Percentiles rank a stretch among this genome's conserved stretches.
These are phyloP conservation scores for Scolanthus callimorphus DNA, from an alignment of 92 coral and sea anemone genomes.

Conservation along the genomic window DNA sequence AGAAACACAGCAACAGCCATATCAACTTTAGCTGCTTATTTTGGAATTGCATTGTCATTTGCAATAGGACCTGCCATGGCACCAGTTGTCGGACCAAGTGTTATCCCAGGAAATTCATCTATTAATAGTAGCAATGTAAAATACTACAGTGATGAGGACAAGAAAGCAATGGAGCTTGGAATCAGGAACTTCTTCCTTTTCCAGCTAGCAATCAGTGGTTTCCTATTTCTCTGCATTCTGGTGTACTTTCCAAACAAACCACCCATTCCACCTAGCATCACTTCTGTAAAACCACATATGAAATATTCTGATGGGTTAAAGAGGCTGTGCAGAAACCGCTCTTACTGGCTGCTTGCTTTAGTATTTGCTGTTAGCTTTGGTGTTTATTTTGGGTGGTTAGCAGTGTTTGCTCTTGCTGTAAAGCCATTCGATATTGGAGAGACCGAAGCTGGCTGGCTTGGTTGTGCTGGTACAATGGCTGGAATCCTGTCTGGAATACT, in stretches of 20 bases:
- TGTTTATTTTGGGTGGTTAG: conserved; percentile 59
- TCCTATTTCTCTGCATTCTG: conserved; percentile 42
- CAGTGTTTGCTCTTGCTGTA: conserved; percentile 62
- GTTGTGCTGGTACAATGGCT: conserved; percentile 49
- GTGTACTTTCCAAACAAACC: conserved; percentile 79
- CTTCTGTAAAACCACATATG: conserved; percentile 2
- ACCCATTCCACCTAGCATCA: conserved; percentile 67
- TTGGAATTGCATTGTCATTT: conserved; percentile 62
- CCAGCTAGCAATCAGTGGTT: conserved; percentile 39
- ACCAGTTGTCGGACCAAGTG: conserved; percentile 4
- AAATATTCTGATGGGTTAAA: not conserved
- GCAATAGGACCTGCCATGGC: conserved; percentile 75
- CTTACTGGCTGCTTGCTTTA: conserved; percentile 52
- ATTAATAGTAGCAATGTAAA: not conserved
- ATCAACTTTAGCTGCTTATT: conserved; percentile 47
- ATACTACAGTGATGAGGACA: conserved; percentile 1
- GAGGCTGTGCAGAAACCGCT: conserved; percentile 26
- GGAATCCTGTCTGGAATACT: conserved; percentile 65
- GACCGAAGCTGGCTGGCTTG: conserved; percentile 72
- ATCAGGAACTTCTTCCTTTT: conserved; percentile 31
- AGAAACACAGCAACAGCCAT: conserved; percentile 83
- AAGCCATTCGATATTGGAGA: conserved; percentile 51
- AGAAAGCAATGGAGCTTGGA: not conserved
- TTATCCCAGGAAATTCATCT: not conserved
- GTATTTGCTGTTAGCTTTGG: conserved; percentile 70